Conservation (phyloP, 2,113 vertebrate species). For the Phyllostomus hastatus region DNA sequence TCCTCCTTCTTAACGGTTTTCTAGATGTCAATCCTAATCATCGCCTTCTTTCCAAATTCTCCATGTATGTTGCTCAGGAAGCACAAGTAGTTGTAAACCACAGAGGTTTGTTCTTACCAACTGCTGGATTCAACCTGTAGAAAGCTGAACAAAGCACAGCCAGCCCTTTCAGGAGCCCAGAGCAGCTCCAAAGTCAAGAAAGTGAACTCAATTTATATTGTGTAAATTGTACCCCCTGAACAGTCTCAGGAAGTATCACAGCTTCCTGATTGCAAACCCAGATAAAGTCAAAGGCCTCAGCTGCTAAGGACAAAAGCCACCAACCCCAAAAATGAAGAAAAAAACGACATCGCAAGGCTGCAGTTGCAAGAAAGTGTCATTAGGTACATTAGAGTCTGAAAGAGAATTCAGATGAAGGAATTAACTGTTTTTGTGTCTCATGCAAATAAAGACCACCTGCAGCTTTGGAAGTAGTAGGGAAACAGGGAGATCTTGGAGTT, state of each 20-base stretch:
- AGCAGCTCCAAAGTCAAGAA: constrained; percentile 58
- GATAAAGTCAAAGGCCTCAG: constrained; percentile 67
- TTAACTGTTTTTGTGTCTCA: neutral
- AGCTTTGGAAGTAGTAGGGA: neutral
- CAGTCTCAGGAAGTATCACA: constrained; percentile 72
- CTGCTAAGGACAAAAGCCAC: constrained; percentile 68
- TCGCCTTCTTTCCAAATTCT: constrained; percentile 62
- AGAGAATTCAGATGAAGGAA: neutral
- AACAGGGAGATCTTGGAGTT: neutral
- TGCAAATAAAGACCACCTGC: neutral
- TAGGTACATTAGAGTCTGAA: neutral
- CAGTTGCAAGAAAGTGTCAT: neutral
- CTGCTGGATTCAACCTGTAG: constrained; percentile 34
- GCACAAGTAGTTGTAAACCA: constrained; percentile 34
- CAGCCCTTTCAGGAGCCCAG: neutral
- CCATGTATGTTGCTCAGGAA: constrained; percentile 34
- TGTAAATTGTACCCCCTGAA: constrained; percentile 63
- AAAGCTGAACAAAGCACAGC: neutral
- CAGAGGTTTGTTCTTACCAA: constrained; percentile 35
- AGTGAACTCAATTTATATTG: constrained; percentile 54
- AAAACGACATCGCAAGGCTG: constrained; percentile 17
- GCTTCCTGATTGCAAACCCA: constrained; percentile 74
- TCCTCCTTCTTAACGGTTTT: constrained; percentile 70
- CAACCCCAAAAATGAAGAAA: constrained; percentile 54
- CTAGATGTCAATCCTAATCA: constrained; percentile 46